These are phyloP conservation scores for Paracanthobrama guichenoti DNA, from an alignment of 2,113 vertebrate genomes.

Conservation along the genomic window DNA sequence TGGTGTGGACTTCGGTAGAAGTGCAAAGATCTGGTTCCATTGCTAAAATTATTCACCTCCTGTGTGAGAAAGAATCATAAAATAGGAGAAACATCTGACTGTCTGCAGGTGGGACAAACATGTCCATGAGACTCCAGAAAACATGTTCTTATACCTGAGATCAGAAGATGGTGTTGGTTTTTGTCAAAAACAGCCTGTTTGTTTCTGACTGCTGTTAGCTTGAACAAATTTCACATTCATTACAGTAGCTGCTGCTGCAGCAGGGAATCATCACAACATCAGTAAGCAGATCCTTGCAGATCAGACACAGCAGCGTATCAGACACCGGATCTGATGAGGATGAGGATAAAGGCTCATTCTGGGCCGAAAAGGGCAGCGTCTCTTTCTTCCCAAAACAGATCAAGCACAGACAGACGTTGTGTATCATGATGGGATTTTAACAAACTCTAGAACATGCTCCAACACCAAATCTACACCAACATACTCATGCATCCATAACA, in stretches of 20 bases:
- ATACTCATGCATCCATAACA: background rate
- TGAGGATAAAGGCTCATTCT: background rate
- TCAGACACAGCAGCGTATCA: background rate
- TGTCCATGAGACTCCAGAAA: background rate
- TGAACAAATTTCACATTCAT: background rate
- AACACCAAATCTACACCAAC: background rate
- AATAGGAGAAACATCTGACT: too few species aligned
- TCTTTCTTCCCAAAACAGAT: background rate
- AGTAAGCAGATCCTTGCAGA: background rate
- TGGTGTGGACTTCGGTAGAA: background rate
- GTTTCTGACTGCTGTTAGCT: background rate
- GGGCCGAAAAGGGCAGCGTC: background rate
- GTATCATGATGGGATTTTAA: background rate
- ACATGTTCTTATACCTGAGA: background rate
- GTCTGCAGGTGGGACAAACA: too few species aligned
- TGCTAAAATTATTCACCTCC: background rate
- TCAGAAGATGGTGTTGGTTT: background rate
- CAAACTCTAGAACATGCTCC: background rate
- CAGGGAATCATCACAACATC: background rate
- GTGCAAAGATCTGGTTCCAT: background rate
- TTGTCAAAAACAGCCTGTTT: background rate
- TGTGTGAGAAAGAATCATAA: too few species aligned
- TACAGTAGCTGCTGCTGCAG: background rate
- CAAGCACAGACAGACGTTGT: background rate
- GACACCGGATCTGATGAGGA: background rate